A percentile compares a stretch with the other conserved stretches of the same genome.
Evolutionary conservation across 2,113 vertebrate genomes (phyloP).

Genomic region (Trematocara unimaculatum): DNA sequence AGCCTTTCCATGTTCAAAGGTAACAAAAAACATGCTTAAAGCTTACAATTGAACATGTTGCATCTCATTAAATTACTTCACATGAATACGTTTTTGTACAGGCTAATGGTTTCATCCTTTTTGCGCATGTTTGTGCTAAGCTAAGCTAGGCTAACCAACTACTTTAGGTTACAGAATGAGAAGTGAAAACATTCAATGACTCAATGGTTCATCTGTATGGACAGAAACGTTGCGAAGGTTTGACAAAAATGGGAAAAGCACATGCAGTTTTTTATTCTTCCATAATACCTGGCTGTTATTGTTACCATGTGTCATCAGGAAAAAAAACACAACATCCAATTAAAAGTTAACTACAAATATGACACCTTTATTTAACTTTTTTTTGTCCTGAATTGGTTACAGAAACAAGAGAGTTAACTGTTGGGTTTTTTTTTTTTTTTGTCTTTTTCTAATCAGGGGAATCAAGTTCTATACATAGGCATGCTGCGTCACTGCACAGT

Average conservation of each 20-base stretch:
- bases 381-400: conserved; percentile 68
- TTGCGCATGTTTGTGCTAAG: background rate
- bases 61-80: background rate
- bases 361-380: conserved; percentile 73
- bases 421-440: background rate
- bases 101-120: background rate
- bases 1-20: background rate
- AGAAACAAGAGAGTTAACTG: conserved; percentile 63
- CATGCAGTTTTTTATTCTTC: background rate
- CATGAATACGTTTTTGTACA: background rate
- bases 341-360: conserved; percentile 72
- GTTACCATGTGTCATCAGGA: background rate
- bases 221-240: background rate
- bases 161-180: background rate
- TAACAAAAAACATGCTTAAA: background rate
- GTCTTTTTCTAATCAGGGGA: conserved; percentile 54
- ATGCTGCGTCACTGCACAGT: conserved; percentile 74
- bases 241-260: background rate
- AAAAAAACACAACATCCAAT: conserved; percentile 14
- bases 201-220: background rate
- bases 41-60: background rate
- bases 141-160: background rate
- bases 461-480: conserved; percentile 69
- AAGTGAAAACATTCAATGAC: background rate
- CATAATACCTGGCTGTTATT: background rate